Conservation (phyloP, 2,113 vertebrate genomes). For the Sorex araneus region DNA sequence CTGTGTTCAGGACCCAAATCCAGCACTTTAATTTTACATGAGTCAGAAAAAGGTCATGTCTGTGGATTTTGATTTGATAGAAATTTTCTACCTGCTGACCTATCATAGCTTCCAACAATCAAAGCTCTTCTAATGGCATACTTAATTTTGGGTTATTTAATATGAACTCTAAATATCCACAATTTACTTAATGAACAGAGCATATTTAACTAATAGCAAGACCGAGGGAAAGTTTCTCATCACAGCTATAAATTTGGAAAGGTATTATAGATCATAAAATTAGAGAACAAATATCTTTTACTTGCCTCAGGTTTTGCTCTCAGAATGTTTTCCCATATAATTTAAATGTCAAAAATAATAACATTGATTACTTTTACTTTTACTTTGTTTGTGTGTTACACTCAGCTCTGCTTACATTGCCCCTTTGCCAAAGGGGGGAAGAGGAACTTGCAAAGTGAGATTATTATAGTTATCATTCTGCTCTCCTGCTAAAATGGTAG, state of each 20-base stretch:
- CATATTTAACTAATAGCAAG: not conserved
- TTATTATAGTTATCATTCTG: not conserved
- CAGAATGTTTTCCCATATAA: too few species aligned
- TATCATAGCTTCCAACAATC: constrained; percentile 48
- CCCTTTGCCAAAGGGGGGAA: not conserved
- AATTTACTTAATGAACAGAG: not conserved
- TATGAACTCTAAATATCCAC: not conserved
- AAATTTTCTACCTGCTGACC: constrained; percentile 50
- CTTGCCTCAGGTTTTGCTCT: too few species aligned
- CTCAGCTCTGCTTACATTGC: not conserved
- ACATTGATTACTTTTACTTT: too few species aligned
- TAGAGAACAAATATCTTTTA: not conserved
- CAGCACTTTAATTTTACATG: not conserved
- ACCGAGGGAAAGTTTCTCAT: too few species aligned
- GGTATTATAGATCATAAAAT: not conserved
- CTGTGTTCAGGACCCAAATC: not conserved
- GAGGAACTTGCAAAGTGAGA: constrained; percentile 50
- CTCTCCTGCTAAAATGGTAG: constrained; percentile 54
- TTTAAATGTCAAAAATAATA: too few species aligned
- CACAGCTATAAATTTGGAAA: not conserved
- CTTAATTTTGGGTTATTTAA: constrained; percentile 1
- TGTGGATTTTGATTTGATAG: constrained; percentile 54
- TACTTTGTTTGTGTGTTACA: too few species aligned
- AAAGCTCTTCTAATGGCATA: not conserved
- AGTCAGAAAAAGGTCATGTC: constrained; percentile 53